A percentile compares a stretch with the other conserved stretches of the same genome.
Conservation (phyloP, 2,797 vertebrate species). For the Tarsius wallacei region DNA sequence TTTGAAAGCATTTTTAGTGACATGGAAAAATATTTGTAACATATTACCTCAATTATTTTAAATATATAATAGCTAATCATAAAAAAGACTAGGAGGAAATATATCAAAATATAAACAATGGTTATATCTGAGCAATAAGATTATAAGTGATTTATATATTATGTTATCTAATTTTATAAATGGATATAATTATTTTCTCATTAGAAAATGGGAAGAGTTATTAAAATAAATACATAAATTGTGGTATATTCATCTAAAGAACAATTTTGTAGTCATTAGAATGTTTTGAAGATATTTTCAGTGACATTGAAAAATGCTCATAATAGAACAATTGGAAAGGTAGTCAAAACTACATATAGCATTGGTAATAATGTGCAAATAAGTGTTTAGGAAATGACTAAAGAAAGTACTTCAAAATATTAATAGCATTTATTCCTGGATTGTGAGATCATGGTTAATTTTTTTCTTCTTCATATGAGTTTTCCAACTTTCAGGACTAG, state of each 20-base stretch:
- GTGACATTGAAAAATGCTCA: slow-evolving; percentile 66
- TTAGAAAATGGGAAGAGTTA: slow-evolving; percentile 71
- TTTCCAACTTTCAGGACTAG: slow-evolving; percentile 61
- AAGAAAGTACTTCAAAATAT: slow-evolving; percentile 23
- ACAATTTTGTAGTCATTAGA: slow-evolving; percentile 65
- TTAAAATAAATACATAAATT: slow-evolving; percentile 77
- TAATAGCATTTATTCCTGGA: slow-evolving; percentile 28
- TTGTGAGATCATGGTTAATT: neutral
- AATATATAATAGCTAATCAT: slow-evolving; percentile 68
- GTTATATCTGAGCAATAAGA: slow-evolving; percentile 72
- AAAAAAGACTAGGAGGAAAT: slow-evolving; percentile 69
- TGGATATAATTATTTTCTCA: slow-evolving; percentile 77
- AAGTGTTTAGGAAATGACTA: neutral
- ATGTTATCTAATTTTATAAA: slow-evolving; percentile 74
- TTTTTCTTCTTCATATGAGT: slow-evolving; percentile 10
- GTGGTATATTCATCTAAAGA: slow-evolving; percentile 58
- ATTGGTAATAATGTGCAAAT: neutral
- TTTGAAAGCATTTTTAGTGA: slow-evolving; percentile 76
- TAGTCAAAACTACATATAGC: slow-evolving; percentile 43
- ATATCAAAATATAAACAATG: slow-evolving; percentile 72
- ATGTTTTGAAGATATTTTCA: slow-evolving; percentile 71
- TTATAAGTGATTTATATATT: slow-evolving; percentile 73
- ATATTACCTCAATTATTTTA: slow-evolving; percentile 79
- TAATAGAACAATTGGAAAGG: slow-evolving; percentile 46
- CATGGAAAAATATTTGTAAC: slow-evolving; percentile 71